Evolutionary conservation across 1,140 invertebrate species (phyloP).

Genomic region (Cydia fagiglandana): DNA sequence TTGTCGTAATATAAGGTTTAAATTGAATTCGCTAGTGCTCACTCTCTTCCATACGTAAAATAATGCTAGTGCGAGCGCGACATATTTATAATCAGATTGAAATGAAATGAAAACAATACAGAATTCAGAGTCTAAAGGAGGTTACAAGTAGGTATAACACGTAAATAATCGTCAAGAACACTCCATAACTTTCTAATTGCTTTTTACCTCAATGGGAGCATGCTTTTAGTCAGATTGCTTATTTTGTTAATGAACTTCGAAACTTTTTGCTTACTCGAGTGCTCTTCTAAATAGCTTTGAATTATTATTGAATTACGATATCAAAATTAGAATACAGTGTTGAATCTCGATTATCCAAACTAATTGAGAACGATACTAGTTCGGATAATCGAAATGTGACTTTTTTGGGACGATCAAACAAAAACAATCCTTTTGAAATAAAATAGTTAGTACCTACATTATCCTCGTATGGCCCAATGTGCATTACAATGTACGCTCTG

Average conservation of each 20-base stretch:
- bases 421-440: too few relatives aligned
- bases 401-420: too few relatives aligned
- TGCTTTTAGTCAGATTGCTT: conserved; percentile 73
- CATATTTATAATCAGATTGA: neutral
- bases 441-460: too few relatives aligned
- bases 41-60: too few relatives aligned
- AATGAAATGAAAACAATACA: neutral
- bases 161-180: conserved; percentile 66
- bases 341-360: too few relatives aligned
- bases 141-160: conserved; percentile 47
- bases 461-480: too few relatives aligned
- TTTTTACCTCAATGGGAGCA: conserved; percentile 65
- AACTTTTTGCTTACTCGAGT: conserved; percentile 51
- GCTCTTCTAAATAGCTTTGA: conserved; percentile 48
- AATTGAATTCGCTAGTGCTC: too few relatives aligned
- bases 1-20: too few relatives aligned
- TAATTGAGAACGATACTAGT: too few relatives aligned
- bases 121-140: neutral
- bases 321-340: too few relatives aligned
- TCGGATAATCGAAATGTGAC: too few relatives aligned
- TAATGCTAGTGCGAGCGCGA: neutral
- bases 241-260: conserved; percentile 68
- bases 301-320: conserved; percentile 37
- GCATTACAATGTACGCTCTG: too few relatives aligned
- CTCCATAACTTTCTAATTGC: conserved; percentile 71